These are phyloP conservation scores for Drosophila ogumai DNA, from an alignment of 1,140 invertebrate genomes.

Conservation along the genomic window DNA sequence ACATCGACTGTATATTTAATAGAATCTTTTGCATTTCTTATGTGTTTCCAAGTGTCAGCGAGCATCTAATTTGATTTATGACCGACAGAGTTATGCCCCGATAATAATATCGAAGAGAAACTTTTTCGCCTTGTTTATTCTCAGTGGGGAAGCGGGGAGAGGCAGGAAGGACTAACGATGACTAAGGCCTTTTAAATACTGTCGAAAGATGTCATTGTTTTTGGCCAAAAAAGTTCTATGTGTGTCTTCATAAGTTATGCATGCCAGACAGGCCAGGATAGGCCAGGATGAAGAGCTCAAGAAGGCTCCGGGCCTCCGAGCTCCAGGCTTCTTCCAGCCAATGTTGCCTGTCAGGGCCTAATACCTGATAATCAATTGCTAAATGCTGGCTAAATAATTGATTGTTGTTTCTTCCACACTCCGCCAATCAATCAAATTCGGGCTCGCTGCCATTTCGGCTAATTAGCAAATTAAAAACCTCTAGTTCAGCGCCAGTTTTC, in stretches of 20 bases:
- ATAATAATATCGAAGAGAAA: slow-evolving; percentile 79
- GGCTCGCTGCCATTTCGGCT: slow-evolving; percentile 37
- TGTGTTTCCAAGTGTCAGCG: slow-evolving; percentile 81
- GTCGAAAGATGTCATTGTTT: slow-evolving; percentile 78
- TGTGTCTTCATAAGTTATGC: slow-evolving; percentile 70
- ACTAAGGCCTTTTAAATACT: slow-evolving; percentile 76
- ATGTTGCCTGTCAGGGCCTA: slow-evolving; percentile 54
- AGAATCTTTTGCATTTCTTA: slow-evolving; percentile 82
- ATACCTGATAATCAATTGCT: slow-evolving; percentile 79
- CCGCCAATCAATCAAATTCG: slow-evolving; percentile 67
- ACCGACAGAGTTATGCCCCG: slow-evolving; percentile 79
- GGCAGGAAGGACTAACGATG: slow-evolving; percentile 58
- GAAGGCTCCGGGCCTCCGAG: background rate
- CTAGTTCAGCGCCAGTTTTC: slow-evolving; percentile 36
- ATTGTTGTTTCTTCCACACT: slow-evolving; percentile 39
- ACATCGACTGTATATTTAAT: slow-evolving; percentile 74
- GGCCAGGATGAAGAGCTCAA: slow-evolving; percentile 23
- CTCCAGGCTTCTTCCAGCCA: background rate
- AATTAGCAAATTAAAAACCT: slow-evolving; percentile 81
- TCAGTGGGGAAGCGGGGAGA: background rate
- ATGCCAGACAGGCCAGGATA: slow-evolving; percentile 12
- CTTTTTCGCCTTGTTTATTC: slow-evolving; percentile 55
- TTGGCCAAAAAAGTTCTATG: slow-evolving; percentile 65
- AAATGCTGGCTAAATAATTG: slow-evolving; percentile 71
- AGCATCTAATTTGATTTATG: slow-evolving; percentile 80